Base-by-base conservation (phyloP, 2,888 invertebrate genomes). In the Lymantria monacha region DNA sequence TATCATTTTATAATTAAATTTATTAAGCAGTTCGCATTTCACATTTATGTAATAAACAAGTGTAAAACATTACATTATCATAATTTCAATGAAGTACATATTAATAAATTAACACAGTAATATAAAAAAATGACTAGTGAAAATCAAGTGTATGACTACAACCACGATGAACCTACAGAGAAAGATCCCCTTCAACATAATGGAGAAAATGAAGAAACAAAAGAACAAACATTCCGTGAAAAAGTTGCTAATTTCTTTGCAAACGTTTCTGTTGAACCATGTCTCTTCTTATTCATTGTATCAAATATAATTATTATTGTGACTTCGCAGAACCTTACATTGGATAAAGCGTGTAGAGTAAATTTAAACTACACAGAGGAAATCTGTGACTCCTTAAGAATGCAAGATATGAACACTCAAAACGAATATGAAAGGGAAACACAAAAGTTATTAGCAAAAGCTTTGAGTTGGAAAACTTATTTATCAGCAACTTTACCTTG, bases 301-400 rank as follows among this genome's bases (percentile, higher is more conserved):
- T 49, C 77, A 0, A 54, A 59, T 0, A 76, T 93, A 14, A 65
- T 93, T n/a, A 93, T 94, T 0, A 92, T 93, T 42, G 73, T 96
- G 51, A 95, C 96, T 15, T 94, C 96, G 3, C 96, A 96, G 76
- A 97, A 97, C 81, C 83, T 97, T 9, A 95, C 94, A 73, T 87
- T 97, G 61, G 96, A 96, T 75, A 97, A 97, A 77, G 96, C 96
- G 0, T 97, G 97, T 72, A 87, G 96, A 12, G 96, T 97, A 0
- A 97, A 96, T 75, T 86, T 97, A 53, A 93, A 92, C 14, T 96
- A 94, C 66, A 90, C 94, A 0, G 91, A 93, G 30, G 93, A 93
- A 65, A 93, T 96, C 0, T 97, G 97, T 74, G 92, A 93, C 63
- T 95, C 96, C 0, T 80, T 97, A 8, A 94, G 94, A 15, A 80